Evolutionary conservation across 2,113 vertebrate species (phyloP), one percentile per base, ranked within the genome.

Genomic region (Neotoma lepida): DNA sequence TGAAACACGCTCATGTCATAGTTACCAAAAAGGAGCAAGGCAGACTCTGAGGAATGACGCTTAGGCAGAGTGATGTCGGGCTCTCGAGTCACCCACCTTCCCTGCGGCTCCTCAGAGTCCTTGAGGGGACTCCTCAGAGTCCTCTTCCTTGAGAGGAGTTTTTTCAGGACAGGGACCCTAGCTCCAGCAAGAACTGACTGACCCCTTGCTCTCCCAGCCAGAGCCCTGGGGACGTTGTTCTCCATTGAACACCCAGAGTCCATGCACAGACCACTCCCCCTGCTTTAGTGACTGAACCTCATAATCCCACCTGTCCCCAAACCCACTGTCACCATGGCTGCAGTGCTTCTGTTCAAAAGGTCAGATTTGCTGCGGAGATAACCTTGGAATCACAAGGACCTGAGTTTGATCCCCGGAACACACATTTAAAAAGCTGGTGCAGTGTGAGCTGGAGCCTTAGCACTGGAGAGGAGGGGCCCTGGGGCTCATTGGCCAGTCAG

Each of bases 21-120:
- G 88, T 64, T 49, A 74, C 74, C 70, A 26, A 3, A 9, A 51
- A 92, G 61, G 81, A 70, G 13, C 33, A n/a, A 18, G 54, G 78
- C 94, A 84, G 87, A 41, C 58, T 90, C 89, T 61, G 46, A 88
- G 91, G 68, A 80, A 82, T 94, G 96, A 93, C 17, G 58, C 30
- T 35, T 39, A 70, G 49, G 85, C 88, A 35, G 1, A 8, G 78
- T 41, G 56, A 85, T 26, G 76, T 64, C 1, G 5, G 64, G 84
- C 49, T 4, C 15, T 2, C 56, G 58, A 88, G 58, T 90, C 95
- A 94, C 24, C 26, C 4, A 1, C 51, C 86, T n/a, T 30, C 18
- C 54, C 9, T 33, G 30, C 17, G 22, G 41, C 41, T 39, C 44
- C 84, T 44, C 39, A 13, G 51, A 51, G 51, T 51, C 14, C 51